These are phyloP conservation scores for Drosophila paramelanica DNA, from an alignment of 2,888 invertebrate genomes.

Conservation along the genomic window DNA sequence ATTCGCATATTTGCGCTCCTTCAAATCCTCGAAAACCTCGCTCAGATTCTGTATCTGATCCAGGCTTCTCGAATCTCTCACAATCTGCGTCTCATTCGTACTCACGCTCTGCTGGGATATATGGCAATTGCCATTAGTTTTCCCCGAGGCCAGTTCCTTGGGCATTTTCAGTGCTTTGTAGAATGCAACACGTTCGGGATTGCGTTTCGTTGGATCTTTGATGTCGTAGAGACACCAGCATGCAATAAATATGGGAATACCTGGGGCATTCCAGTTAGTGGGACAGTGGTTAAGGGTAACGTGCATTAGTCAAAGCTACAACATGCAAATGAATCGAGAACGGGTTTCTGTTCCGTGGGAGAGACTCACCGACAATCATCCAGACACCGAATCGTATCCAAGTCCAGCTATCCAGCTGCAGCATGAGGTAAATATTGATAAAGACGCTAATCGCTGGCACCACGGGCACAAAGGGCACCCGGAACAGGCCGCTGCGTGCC, in stretches of 20 bases:
- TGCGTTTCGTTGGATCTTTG: slow-evolving; percentile 67
- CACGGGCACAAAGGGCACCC: slow-evolving; percentile 94
- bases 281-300: slow-evolving; percentile 17
- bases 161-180: slow-evolving; percentile 51
- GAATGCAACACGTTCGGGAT: slow-evolving; percentile 69
- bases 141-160: slow-evolving; percentile 1
- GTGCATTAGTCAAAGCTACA: slow-evolving; percentile 62
- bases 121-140: slow-evolving; percentile 7
- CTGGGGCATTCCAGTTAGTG: slow-evolving; percentile 67
- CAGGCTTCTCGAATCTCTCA: slow-evolving; percentile 62
- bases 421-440: slow-evolving; percentile 94
- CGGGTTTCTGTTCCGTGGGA: too few species aligned
- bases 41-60: slow-evolving; percentile 81
- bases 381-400: slow-evolving; percentile 94
- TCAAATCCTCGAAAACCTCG: slow-evolving; percentile 75
- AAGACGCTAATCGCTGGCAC: slow-evolving; percentile 93
- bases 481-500: slow-evolving; percentile 73
- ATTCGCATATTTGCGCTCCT: slow-evolving; percentile 80
- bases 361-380: slow-evolving; percentile 90
- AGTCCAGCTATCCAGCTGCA: slow-evolving; percentile 90
- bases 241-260: slow-evolving; percentile 81
- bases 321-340: slow-evolving; percentile 35
- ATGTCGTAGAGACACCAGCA: slow-evolving; percentile 81
- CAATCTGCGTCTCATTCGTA: slow-evolving; percentile 51
- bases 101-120: slow-evolving; percentile 48